Evolutionary conservation across 2,888 invertebrate genomes (phyloP).

Genomic region (Xylota segnis): DNA sequence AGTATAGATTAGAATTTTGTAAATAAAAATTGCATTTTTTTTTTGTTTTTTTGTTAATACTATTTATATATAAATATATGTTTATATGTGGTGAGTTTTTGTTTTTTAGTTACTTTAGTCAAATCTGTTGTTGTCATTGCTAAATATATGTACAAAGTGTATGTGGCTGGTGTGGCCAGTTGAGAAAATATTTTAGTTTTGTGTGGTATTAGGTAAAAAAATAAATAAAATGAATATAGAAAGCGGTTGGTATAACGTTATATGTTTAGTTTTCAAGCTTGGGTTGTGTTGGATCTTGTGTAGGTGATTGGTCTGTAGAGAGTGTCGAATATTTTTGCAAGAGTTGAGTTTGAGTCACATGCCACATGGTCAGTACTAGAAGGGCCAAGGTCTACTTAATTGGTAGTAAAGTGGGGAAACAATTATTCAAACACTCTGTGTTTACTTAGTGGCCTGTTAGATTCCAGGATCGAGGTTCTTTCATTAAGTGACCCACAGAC

Average conservation of each 20-base stretch:
- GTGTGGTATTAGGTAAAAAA: conserved; percentile 1
- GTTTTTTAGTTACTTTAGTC: conserved; percentile 26
- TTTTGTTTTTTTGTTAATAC: conserved; percentile 27
- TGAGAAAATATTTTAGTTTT: conserved; percentile 4
- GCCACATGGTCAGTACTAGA: neutral
- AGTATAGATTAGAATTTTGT: conserved; percentile 59
- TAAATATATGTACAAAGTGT: conserved; percentile 65
- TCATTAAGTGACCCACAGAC: no score
- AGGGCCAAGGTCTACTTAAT: no score
- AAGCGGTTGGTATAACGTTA: conserved; percentile 21
- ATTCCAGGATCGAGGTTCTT: no score
- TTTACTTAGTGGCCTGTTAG: no score
- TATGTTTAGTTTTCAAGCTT: conserved; percentile 18
- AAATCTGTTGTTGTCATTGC: conserved; percentile 62
- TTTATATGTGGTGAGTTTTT: conserved; percentile 47
- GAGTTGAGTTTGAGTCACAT: neutral
- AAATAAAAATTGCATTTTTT: conserved; percentile 63
- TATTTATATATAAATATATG: conserved; percentile 62
- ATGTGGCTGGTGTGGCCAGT: conserved; percentile 5
- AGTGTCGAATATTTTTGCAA: neutral
- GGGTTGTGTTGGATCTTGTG: conserved; percentile 16
- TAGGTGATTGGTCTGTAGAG: neutral
- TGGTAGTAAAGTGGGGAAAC: no score
- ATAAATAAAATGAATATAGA: neutral
- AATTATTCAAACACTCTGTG: no score